Conservation (phyloP, 1,140 invertebrate species). For the Conopomorpha cramerella region DNA sequence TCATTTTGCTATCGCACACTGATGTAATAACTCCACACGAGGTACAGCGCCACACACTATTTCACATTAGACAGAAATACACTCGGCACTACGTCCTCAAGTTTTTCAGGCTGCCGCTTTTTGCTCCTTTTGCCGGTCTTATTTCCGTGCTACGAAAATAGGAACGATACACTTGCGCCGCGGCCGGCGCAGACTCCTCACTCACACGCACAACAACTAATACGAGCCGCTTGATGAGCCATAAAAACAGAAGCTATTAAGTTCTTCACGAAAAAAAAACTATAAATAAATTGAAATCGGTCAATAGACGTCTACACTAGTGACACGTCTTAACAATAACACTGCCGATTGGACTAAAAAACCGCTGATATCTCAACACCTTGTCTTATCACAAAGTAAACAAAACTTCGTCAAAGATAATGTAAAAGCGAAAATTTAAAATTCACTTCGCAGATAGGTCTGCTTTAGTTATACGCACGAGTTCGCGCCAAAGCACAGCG, state of each 20-base stretch:
- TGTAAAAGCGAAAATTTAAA: no score
- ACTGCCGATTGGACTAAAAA: conserved; percentile 9
- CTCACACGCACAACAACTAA: conserved; percentile 31
- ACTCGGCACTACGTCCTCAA: conserved; percentile 44
- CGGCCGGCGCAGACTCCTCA: conserved; percentile 50
- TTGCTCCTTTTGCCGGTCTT: conserved; percentile 58
- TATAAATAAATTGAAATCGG: background rate
- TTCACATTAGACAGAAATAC: conserved; percentile 50
- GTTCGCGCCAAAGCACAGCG: conserved; percentile 9
- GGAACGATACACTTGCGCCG: conserved; percentile 50
- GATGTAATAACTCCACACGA: conserved; percentile 18
- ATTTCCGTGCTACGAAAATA: conserved; percentile 61
- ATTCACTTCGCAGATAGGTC: no score
- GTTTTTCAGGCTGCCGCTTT: conserved; percentile 51
- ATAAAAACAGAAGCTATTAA: no score
- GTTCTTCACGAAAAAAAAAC: no score
- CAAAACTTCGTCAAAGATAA: no score
- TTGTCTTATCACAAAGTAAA: conserved; percentile 7
- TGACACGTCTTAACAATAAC: conserved; percentile 1
- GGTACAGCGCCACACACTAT: conserved; percentile 29
- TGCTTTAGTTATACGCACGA: conserved; percentile 12
- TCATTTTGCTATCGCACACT: conserved; percentile 31
- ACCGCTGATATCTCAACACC: conserved; percentile 7
- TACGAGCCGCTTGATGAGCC: no score
- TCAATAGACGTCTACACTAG: no score